Percentiles rank a stretch among this genome's conserved stretches.
phyloP scores from a whole-genome alignment of 2,113 vertebrate species.

The Oxygymnocypris stewartii region DNA sequence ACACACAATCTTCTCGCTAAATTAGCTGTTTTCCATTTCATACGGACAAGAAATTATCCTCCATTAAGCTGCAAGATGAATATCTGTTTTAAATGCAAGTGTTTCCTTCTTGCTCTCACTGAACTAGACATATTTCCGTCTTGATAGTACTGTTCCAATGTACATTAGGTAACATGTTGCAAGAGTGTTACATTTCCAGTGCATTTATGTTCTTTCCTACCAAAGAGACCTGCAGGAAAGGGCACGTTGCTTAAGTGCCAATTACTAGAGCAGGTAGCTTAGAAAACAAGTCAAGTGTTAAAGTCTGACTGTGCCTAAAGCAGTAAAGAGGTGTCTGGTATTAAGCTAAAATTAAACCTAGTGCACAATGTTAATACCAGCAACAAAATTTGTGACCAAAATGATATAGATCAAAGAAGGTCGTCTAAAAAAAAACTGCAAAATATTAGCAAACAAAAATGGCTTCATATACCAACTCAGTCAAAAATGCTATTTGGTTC shows the following conservation, averaged over 20 bases:
- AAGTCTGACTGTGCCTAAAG: conserved; percentile 5
- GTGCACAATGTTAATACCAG: not conserved
- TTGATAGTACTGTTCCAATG: not conserved
- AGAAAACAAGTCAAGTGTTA: conserved; percentile 1
- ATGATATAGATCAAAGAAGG: too few relatives aligned
- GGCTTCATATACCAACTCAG: too few relatives aligned
- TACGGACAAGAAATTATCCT: not conserved
- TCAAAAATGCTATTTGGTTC: too few relatives aligned
- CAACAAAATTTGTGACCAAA: not conserved
- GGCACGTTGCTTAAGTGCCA: conserved; percentile 15
- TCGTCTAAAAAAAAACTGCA: too few relatives aligned
- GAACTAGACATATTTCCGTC: not conserved
- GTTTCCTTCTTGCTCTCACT: not conserved
- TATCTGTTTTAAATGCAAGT: not conserved
- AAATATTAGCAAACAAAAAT: too few relatives aligned
- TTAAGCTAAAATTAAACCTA: not conserved
- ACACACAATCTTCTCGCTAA: conserved; percentile 16
- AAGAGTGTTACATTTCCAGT: not conserved
- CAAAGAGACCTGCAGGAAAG: not conserved
- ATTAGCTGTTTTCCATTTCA: conserved; percentile 12
- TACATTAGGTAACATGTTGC: not conserved
- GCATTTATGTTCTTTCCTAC: conserved; percentile 19
- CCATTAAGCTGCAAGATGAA: not conserved
- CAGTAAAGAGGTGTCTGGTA: not conserved
- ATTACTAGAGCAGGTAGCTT: not conserved